Evolutionary conservation across 1,140 invertebrate genomes (phyloP).

Genomic region (Drosophila orena): DNA sequence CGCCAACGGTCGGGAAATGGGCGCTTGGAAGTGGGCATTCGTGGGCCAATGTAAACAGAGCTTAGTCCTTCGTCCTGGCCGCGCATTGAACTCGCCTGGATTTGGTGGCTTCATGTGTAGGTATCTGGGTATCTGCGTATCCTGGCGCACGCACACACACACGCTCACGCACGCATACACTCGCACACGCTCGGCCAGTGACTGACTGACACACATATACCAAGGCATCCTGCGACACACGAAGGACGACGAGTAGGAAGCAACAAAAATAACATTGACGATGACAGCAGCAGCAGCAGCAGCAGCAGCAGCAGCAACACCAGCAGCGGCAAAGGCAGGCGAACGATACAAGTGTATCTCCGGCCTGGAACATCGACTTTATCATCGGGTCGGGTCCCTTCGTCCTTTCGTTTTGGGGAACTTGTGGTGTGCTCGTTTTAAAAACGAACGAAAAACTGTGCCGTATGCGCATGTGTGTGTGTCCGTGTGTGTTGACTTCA

Average conservation of each 20-base stretch:
- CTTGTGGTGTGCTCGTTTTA: constrained; percentile 65
- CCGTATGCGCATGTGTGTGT: constrained; percentile 38
- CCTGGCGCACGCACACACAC: constrained; percentile 47
- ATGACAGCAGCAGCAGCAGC: constrained; percentile 31
- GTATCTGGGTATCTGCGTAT: constrained; percentile 55
- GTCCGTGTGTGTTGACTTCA: constrained; percentile 21
- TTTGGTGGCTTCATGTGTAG: constrained; percentile 49
- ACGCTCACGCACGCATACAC: neutral
- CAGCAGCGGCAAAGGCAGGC: constrained; percentile 13
- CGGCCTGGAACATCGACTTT: constrained; percentile 71
- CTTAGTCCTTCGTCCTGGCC: constrained; percentile 46
- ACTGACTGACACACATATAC: constrained; percentile 82
- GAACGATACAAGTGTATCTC: constrained; percentile 79
- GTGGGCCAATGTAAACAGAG: constrained; percentile 67
- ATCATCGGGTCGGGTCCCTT: constrained; percentile 78
- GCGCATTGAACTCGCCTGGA: constrained; percentile 69
- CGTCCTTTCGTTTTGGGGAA: constrained; percentile 32
- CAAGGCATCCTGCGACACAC: constrained; percentile 29
- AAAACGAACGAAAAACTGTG: constrained; percentile 54
- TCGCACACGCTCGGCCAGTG: constrained; percentile 52
- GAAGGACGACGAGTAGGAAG: constrained; percentile 65
- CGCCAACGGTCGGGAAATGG: constrained; percentile 24
- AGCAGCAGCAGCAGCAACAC: neutral
- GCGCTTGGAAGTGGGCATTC: neutral
- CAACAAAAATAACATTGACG: constrained; percentile 82